phyloP scores from a whole-genome alignment of 2,113 vertebrate species.

The Motacilla alba region DNA sequence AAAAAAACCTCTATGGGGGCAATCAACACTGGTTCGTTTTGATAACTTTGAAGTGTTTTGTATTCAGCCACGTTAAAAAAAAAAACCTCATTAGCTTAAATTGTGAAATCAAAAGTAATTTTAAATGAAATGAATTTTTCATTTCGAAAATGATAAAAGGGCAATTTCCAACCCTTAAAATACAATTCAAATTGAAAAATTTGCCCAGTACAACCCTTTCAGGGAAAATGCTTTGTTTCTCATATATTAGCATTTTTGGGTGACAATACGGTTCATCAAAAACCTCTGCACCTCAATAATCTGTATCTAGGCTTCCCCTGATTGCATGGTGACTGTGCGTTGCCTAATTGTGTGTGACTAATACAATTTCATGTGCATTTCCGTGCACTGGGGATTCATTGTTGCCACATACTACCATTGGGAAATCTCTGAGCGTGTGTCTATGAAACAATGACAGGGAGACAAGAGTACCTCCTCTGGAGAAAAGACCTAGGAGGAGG shows the following conservation, averaged over 20 bases:
- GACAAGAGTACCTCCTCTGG: slow-evolving; percentile 34
- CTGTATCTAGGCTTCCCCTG: slow-evolving; percentile 21
- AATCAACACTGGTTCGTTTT: slow-evolving; percentile 15
- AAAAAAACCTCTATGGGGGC: background rate
- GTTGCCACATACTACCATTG: slow-evolving; percentile 62
- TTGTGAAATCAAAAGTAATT: slow-evolving; percentile 55
- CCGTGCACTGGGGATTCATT: slow-evolving; percentile 59
- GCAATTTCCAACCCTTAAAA: slow-evolving; percentile 12
- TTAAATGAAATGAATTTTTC: slow-evolving; percentile 32
- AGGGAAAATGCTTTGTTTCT: background rate
- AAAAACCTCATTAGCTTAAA: slow-evolving; percentile 10
- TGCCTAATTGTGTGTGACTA: slow-evolving; percentile 66
- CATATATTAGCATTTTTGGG: background rate
- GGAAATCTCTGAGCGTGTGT: slow-evolving; percentile 53
- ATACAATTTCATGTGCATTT: slow-evolving; percentile 67
- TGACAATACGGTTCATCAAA: slow-evolving; percentile 21
- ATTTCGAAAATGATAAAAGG: background rate
- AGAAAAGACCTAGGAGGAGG: slow-evolving; percentile 46
- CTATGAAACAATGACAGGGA: slow-evolving; percentile 56
- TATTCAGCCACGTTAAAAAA: background rate
- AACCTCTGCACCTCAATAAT: slow-evolving; percentile 42
- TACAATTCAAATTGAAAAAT: slow-evolving; percentile 15
- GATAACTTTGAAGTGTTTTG: slow-evolving; percentile 29
- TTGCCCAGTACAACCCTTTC: background rate
- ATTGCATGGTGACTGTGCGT: slow-evolving; percentile 37